Percentiles rank a stretch among this genome's conserved stretches.
These are phyloP conservation scores for Pocillopora verrucosa DNA, from an alignment of 64 coral and sea anemone species.

Conservation along the genomic window DNA sequence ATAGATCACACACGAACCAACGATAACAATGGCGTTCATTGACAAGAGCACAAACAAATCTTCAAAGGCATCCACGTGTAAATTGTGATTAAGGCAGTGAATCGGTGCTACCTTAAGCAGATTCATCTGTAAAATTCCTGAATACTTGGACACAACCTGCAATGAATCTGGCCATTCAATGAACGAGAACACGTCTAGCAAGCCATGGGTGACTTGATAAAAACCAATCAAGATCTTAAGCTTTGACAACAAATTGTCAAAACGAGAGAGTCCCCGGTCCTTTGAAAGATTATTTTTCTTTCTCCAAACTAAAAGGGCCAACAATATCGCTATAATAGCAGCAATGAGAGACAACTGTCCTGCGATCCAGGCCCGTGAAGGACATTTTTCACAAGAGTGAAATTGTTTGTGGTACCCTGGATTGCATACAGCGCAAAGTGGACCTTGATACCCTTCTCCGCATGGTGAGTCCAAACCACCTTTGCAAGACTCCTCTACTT, in stretches of 20 bases:
- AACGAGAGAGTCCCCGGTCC: background rate
- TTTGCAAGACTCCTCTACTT: background rate
- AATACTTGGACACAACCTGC: conserved; percentile 25
- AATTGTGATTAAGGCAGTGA: conserved; percentile 7
- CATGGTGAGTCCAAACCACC: background rate
- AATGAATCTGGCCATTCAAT: conserved; percentile 35
- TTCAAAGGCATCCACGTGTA: conserved; percentile 34
- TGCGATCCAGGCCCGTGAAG: background rate
- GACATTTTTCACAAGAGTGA: background rate
- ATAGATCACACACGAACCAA: background rate
- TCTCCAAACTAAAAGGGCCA: background rate
- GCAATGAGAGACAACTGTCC: background rate
- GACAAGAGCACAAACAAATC: conserved; percentile 23
- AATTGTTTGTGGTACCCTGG: background rate
- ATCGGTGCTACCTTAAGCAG: conserved; percentile 46
- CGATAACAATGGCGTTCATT: background rate
- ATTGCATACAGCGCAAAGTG: background rate
- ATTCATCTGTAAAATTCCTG: conserved; percentile 42
- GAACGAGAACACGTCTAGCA: conserved; percentile 47
- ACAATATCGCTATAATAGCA: background rate
- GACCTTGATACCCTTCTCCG: background rate
- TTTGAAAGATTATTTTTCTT: background rate
- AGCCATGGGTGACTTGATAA: conserved; percentile 46
- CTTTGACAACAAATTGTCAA: conserved; percentile 13
- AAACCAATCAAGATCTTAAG: conserved; percentile 59